A percentile compares a stretch with the other conserved stretches of the same genome.
Conservation (phyloP, 1,140 invertebrate species). For the Drosophila punjabiensis region DNA sequence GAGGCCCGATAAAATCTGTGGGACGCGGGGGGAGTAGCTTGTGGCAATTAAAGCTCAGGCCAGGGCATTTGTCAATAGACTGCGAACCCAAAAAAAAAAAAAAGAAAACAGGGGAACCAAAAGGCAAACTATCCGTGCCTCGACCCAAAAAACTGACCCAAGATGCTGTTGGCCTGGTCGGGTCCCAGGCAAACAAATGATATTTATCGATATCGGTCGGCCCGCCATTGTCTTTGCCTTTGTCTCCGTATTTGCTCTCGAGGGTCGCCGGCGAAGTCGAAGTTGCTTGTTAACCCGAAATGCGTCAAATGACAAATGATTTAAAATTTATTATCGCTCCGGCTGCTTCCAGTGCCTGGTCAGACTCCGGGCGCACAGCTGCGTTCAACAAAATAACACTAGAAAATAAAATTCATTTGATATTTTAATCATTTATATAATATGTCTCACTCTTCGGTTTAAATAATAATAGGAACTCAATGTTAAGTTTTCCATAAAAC, state of each 20-base stretch:
- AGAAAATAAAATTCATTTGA: background rate
- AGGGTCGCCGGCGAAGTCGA: conserved; percentile 44
- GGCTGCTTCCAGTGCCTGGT: conserved; percentile 8
- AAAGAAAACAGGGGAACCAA: conserved; percentile 8
- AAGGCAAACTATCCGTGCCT: conserved; percentile 28
- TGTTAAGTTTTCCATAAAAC: too few relatives aligned
- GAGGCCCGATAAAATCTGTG: conserved; percentile 48
- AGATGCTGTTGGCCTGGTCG: conserved; percentile 31
- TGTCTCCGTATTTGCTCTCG: conserved; percentile 24
- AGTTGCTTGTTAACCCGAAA: conserved; percentile 76
- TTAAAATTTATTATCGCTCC: conserved; percentile 75
- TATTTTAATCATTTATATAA: background rate
- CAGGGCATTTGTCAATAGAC: conserved; percentile 68
- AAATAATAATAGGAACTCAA: too few relatives aligned
- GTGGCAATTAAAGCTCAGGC: conserved; percentile 65
- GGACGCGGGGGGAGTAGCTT: conserved; percentile 10
- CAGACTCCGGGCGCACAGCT: background rate
- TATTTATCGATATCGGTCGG: conserved; percentile 59
- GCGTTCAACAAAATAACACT: background rate
- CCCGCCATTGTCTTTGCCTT: conserved; percentile 58
- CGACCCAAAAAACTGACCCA: conserved; percentile 62
- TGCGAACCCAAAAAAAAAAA: conserved; percentile 17
- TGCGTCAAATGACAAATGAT: conserved; percentile 81
- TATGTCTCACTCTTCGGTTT: too few relatives aligned
- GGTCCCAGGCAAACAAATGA: conserved; percentile 56